Conservation (phyloP, 2,888 invertebrate species). For the Cabera pusaria region DNA sequence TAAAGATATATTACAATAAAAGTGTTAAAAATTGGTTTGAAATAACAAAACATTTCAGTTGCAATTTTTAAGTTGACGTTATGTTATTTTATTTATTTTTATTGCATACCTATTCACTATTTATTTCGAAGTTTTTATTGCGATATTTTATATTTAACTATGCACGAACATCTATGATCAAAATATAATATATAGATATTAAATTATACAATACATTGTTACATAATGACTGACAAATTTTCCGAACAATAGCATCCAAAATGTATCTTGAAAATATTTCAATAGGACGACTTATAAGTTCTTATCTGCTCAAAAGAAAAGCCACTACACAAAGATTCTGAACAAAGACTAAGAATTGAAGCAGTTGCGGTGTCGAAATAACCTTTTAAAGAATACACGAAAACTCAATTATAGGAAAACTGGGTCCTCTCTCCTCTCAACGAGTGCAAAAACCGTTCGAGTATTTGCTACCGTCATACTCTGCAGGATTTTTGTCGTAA, state of each 20-base stretch:
- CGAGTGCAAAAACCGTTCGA: constrained; percentile 1
- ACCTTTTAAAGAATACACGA: constrained; percentile 44
- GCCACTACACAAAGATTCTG: constrained; percentile 25
- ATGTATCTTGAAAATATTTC: too few species aligned
- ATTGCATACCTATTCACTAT: too few species aligned
- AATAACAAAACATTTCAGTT: too few species aligned
- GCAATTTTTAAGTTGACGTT: too few species aligned
- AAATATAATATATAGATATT: too few species aligned
- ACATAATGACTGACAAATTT: not conserved
- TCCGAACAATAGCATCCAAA: not conserved
- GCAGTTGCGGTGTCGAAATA: constrained; percentile 31
- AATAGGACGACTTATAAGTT: constrained; percentile 16
- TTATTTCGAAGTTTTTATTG: too few species aligned
- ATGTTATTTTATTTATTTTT: too few species aligned
- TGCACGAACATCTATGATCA: too few species aligned
- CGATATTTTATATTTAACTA: too few species aligned
- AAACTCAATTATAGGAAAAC: constrained; percentile 51
- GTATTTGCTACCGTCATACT: constrained; percentile 5
- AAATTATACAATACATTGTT: too few species aligned
- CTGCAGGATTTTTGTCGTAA: not conserved
- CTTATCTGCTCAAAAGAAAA: constrained; percentile 14
- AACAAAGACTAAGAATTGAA: constrained; percentile 27
- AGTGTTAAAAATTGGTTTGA: too few species aligned
- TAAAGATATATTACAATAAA: too few species aligned
- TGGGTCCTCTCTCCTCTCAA: constrained; percentile 24